phyloP scores from a whole-genome alignment of 2,797 vertebrate genomes.

The Heterohyrax brucei region DNA sequence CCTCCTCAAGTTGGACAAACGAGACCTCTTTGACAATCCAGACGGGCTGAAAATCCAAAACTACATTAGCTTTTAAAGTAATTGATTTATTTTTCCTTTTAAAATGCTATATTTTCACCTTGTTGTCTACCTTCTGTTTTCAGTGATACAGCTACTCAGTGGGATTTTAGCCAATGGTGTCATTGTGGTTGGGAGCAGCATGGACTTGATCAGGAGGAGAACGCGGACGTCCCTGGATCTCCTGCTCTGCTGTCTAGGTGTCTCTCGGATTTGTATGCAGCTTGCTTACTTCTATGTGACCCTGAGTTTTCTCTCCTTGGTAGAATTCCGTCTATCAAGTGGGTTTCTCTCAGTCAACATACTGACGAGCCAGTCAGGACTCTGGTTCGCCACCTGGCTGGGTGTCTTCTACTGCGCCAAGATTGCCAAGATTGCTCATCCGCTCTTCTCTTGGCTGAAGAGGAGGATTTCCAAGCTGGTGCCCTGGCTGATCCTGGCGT shows the following conservation, averaged over 20 bases:
- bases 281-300: fast-evolving
- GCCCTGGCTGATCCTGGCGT: constrained; percentile 56
- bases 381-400: constrained; percentile 80
- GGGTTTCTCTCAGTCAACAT: fast-evolving
- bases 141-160: neutral
- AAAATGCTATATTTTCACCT: neutral
- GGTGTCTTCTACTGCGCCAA: constrained; percentile 78
- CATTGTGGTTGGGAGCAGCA: constrained; percentile 17
- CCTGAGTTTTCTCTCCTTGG: fast-evolving
- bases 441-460: constrained; percentile 74
- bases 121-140: neutral
- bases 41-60: neutral
- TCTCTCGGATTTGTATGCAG: constrained; percentile 50
- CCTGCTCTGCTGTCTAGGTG: constrained; percentile 69
- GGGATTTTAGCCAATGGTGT: constrained; percentile 64
- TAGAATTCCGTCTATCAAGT: fast-evolving
- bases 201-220: constrained; percentile 26
- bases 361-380: neutral
- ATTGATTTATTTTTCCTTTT: neutral
- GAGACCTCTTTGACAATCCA: neutral
- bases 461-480: constrained; percentile 66
- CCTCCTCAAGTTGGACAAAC: neutral
- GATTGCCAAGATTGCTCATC: constrained; percentile 61
- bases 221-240: neutral
- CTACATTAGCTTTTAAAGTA: neutral